A percentile compares a stretch with the other conserved stretches of the same genome.
phyloP scores from a whole-genome alignment of 2,113 vertebrate species.

The Clarias batrachus region DNA sequence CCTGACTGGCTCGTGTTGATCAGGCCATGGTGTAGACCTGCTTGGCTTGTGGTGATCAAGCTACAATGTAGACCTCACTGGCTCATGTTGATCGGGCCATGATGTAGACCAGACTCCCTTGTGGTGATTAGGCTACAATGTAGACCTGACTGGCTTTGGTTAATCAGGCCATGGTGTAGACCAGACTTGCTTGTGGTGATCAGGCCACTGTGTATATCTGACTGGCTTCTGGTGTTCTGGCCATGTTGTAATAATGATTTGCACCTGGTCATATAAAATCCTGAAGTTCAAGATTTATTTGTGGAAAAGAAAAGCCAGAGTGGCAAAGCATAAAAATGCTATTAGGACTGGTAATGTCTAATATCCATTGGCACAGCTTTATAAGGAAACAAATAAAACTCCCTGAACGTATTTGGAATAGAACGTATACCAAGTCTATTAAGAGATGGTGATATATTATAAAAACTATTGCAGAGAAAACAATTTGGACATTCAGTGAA shows the following conservation, averaged over 20 bases:
- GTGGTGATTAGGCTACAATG: neutral
- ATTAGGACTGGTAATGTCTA: neutral
- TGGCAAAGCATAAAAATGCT: neutral
- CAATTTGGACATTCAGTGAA: neutral
- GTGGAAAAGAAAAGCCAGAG: neutral
- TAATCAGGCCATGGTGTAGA: neutral
- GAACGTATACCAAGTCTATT: neutral
- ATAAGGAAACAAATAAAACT: neutral
- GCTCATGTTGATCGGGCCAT: neutral
- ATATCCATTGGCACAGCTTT: neutral
- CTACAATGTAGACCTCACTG: neutral
- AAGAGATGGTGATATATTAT: neutral
- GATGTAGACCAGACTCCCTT: neutral
- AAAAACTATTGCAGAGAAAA: neutral
- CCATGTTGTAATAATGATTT: neutral
- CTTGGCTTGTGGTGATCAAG: neutral
- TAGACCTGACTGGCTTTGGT: neutral
- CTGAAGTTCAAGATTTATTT: neutral
- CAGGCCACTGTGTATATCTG: neutral
- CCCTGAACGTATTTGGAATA: neutral
- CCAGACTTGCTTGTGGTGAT: neutral
- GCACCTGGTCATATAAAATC: neutral
- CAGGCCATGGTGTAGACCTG: too few relatives aligned
- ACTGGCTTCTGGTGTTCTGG: neutral
- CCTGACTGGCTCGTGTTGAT: too few relatives aligned